A percentile compares a stretch with the other conserved stretches of the same genome.
These are phyloP conservation scores for Cyphomyrmex costatus DNA, from an alignment of 1,140 invertebrate species.

Conservation along the genomic window DNA sequence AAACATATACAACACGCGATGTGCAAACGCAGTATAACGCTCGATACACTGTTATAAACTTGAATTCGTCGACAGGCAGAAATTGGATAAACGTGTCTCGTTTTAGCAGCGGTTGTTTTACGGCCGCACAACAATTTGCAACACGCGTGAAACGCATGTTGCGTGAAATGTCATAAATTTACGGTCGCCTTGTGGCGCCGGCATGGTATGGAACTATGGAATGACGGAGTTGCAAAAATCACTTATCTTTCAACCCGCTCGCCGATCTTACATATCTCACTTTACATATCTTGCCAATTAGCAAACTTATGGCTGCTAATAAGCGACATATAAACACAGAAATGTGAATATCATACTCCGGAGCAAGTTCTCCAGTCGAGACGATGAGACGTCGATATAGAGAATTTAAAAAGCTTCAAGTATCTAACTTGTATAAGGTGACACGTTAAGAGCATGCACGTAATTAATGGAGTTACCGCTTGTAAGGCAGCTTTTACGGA, in stretches of 20 bases:
- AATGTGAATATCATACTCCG: background rate
- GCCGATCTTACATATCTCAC: background rate
- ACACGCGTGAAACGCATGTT: background rate
- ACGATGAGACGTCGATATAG: too few relatives aligned
- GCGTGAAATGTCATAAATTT: slow-evolving; percentile 21
- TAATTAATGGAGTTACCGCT: slow-evolving; percentile 35
- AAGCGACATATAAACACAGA: background rate
- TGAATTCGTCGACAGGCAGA: slow-evolving; percentile 14
- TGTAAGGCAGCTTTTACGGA: slow-evolving; percentile 11
- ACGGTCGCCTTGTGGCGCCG: background rate
- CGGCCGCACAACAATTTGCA: slow-evolving; percentile 28
- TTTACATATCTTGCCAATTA: slow-evolving; percentile 27
- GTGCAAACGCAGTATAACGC: background rate
- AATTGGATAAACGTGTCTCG: slow-evolving; percentile 5
- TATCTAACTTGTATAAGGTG: background rate
- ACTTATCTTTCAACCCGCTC: background rate
- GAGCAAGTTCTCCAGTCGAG: background rate
- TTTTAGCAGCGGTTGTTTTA: slow-evolving; percentile 11
- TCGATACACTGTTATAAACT: slow-evolving; percentile 17
- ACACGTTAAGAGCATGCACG: background rate
- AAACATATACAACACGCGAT: background rate
- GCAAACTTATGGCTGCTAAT: background rate
- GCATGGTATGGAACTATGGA: background rate
- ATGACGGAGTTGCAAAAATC: background rate
- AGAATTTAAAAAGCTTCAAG: background rate